A percentile compares a stretch with the other conserved stretches of the same genome.
Evolutionary conservation across 2,797 vertebrate genomes (phyloP).

Genomic region (Chromobotia macracanthus): DNA sequence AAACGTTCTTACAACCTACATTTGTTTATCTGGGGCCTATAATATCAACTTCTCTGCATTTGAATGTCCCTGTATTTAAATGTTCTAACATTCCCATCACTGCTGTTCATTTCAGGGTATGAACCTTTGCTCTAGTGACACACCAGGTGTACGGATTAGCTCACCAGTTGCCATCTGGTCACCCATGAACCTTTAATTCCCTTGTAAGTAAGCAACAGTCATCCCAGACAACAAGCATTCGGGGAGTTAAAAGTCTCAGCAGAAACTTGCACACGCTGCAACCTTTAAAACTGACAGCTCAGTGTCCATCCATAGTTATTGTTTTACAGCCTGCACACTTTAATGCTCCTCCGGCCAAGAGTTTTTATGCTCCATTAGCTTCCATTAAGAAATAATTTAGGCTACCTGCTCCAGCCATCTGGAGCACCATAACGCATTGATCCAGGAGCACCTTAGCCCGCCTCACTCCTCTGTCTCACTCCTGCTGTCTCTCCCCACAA

Average conservation of each 20-base stretch:
- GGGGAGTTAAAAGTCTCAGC: conserved; percentile 39
- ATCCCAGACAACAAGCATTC: conserved; percentile 20
- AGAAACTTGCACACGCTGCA: conserved; percentile 12
- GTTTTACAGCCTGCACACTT: conserved; percentile 23
- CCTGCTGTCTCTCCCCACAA: conserved; percentile 25
- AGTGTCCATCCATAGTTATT: conserved; percentile 25
- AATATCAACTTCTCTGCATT: background rate
- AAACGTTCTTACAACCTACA: no score
- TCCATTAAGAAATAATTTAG: conserved; percentile 37
- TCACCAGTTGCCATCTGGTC: conserved; percentile 43
- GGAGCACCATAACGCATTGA: conserved; percentile 26
- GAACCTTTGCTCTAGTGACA: conserved; percentile 44
- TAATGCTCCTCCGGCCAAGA: conserved; percentile 24
- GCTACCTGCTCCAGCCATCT: conserved; percentile 46
- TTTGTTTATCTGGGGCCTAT: no score
- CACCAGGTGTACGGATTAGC: conserved; percentile 44
- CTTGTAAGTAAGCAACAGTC: conserved; percentile 41
- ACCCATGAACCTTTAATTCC: conserved; percentile 45
- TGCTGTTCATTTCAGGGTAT: conserved; percentile 22
- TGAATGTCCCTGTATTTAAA: conserved; percentile 11
- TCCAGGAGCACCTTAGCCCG: conserved; percentile 38
- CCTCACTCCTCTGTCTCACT: conserved; percentile 40
- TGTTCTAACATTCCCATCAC: conserved; percentile 10
- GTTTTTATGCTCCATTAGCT: conserved; percentile 45
- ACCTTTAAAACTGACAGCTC: conserved; percentile 28